Evolutionary conservation across 35 echinoderm and acorn worm genomes (phyloP).

Genomic region (Acanthaster planci): DNA sequence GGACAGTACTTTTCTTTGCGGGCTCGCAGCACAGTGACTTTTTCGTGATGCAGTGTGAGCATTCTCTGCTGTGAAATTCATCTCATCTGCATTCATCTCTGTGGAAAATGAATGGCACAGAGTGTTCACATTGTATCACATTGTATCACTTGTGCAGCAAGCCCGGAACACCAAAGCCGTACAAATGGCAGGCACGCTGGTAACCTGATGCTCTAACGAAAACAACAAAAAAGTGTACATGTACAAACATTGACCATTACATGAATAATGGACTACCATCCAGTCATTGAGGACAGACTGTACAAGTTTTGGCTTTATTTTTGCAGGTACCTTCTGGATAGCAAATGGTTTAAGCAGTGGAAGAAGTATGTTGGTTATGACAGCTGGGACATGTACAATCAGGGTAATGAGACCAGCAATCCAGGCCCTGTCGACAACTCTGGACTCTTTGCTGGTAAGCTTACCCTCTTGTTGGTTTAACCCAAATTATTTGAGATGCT

Average conservation of each 20-base stretch:
- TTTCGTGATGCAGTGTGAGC: too few relatives aligned
- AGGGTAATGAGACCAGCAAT: constrained; percentile 72
- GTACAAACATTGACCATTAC: not conserved
- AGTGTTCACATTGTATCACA: too few relatives aligned
- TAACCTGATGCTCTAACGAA: too few relatives aligned
- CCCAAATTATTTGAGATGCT: too few relatives aligned
- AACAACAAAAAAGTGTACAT: not conserved
- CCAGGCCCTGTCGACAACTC: constrained; percentile 98
- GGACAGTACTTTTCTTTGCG: too few relatives aligned
- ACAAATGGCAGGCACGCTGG: too few relatives aligned
- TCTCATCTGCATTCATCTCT: too few relatives aligned
- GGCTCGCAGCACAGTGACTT: too few relatives aligned
- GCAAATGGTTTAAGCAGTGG: constrained; percentile 98
- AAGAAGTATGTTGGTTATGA: constrained; percentile 99
- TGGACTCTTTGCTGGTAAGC: constrained; percentile 78
- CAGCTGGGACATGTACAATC: constrained; percentile 91
- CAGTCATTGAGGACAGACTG: not conserved
- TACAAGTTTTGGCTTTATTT: not conserved
- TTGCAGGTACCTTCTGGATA: constrained; percentile 90
- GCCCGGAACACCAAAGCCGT: too few relatives aligned
- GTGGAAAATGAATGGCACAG: too few relatives aligned
- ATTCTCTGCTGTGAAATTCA: too few relatives aligned
- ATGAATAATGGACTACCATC: not conserved
- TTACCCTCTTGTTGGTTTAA: not conserved
- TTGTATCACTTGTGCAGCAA: too few relatives aligned